These are phyloP conservation scores for Fistularia commersonii DNA, from an alignment of 2,797 vertebrate species.

Conservation along the genomic window DNA sequence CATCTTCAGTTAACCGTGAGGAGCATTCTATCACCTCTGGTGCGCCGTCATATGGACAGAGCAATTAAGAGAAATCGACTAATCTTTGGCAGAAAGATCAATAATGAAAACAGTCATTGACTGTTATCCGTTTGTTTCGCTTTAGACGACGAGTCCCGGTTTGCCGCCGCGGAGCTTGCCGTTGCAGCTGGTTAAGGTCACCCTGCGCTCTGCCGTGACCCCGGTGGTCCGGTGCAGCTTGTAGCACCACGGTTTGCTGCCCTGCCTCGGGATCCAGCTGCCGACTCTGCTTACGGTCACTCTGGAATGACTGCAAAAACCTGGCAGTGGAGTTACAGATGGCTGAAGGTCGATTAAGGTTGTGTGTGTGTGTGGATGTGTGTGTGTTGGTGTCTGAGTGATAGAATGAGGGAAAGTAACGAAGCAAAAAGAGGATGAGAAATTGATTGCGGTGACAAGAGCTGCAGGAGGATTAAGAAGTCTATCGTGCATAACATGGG, in stretches of 20 bases:
- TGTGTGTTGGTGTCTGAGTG: not conserved
- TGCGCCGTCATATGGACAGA: too few relatives aligned
- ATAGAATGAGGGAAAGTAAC: constrained; percentile 8
- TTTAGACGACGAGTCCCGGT: not conserved
- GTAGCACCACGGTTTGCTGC: constrained; percentile 30
- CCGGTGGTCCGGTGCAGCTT: constrained; percentile 36
- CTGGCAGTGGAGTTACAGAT: constrained; percentile 14
- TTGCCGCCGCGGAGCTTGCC: constrained; percentile 19
- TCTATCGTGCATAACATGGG: constrained; percentile 17
- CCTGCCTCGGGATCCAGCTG: constrained; percentile 49
- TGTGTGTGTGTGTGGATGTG: constrained; percentile 3
- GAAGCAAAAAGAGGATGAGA: constrained; percentile 11
- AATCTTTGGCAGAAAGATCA: too few relatives aligned
- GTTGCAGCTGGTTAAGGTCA: constrained; percentile 45
- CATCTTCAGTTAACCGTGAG: too few relatives aligned
- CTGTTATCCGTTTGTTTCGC: too few relatives aligned
- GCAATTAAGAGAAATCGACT: too few relatives aligned
- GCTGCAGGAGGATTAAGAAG: constrained; percentile 15
- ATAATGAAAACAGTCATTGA: too few relatives aligned
- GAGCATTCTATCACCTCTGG: too few relatives aligned
- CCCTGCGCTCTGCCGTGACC: constrained; percentile 29
- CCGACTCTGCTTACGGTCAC: constrained; percentile 55
- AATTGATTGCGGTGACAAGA: constrained; percentile 30
- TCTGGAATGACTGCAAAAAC: constrained; percentile 36
- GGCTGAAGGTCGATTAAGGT: constrained; percentile 32